phyloP scores from a whole-genome alignment of 1,140 invertebrate genomes.

The Heliconius melpomene region DNA sequence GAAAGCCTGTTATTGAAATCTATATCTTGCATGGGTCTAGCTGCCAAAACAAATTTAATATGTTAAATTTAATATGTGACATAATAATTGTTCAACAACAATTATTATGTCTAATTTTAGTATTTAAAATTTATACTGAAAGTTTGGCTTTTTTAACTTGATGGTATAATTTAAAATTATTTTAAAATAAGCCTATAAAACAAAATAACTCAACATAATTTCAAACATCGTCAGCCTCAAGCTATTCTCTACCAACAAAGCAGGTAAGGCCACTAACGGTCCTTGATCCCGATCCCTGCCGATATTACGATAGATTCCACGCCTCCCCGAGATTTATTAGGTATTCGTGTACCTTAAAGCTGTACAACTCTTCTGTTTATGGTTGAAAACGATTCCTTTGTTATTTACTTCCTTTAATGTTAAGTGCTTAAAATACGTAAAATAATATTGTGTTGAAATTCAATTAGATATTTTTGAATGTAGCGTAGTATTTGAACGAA shows the following conservation, averaged over 20 bases:
- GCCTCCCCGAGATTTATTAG: slow-evolving; percentile 19
- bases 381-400: not conserved
- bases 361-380: not conserved
- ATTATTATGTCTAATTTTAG: too few relatives aligned
- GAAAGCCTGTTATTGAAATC: too few relatives aligned
- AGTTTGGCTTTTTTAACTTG: too few relatives aligned
- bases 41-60: too few relatives aligned
- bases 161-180: not conserved
- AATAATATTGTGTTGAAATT: not conserved
- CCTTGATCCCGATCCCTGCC: slow-evolving; percentile 23
- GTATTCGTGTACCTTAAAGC: slow-evolving; percentile 9
- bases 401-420: not conserved
- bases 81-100: too few relatives aligned
- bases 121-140: too few relatives aligned
- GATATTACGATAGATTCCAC: slow-evolving; percentile 22
- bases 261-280: slow-evolving; percentile 29
- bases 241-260: slow-evolving; percentile 19
- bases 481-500: too few relatives aligned
- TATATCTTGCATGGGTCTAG: too few relatives aligned
- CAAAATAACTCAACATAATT: not conserved
- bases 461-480: too few relatives aligned
- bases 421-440: not conserved
- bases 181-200: not conserved
- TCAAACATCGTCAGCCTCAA: not conserved
- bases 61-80: too few relatives aligned